A percentile compares a stretch with the other conserved stretches of the same genome.
Conservation (phyloP, 2,113 vertebrate genomes). For the Malurus cyaneus region DNA sequence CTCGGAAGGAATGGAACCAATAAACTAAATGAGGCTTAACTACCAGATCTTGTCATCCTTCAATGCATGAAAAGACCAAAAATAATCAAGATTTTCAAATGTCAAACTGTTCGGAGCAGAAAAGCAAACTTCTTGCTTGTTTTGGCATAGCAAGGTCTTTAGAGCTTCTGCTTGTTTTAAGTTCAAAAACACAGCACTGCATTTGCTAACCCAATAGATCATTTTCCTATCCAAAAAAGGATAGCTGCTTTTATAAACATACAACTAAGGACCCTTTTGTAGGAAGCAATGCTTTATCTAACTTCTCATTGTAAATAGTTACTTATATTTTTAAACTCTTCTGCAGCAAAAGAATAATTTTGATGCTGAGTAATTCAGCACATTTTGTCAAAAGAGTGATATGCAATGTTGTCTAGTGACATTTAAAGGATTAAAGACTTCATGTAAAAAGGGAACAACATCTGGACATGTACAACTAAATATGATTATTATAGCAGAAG, state of each 20-base stretch:
- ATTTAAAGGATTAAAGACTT: background rate
- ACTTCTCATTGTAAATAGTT: background rate
- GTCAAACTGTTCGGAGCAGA: background rate
- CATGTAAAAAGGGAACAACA: background rate
- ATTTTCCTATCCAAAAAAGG: conserved; percentile 76
- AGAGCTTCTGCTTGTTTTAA: background rate
- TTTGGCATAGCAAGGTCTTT: conserved; percentile 25
- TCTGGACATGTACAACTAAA: background rate
- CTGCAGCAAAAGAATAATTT: background rate
- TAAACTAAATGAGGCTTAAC: conserved; percentile 19
- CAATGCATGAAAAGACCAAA: background rate
- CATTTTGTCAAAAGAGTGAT: background rate
- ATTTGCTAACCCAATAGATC: conserved; percentile 37
- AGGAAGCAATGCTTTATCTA: conserved; percentile 4
- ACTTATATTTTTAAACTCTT: background rate
- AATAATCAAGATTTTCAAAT: conserved; percentile 39
- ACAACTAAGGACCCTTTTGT: background rate
- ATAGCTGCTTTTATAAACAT: background rate
- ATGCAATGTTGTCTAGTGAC: background rate
- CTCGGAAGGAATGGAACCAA: conserved; percentile 2
- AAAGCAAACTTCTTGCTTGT: conserved; percentile 41
- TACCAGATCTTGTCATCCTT: background rate
- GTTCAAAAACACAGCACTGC: conserved; percentile 9
- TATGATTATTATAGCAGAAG: background rate
- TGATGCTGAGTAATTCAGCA: background rate